phyloP scores from a whole-genome alignment of 2,113 vertebrate genomes.

The Myotis lucifugus region DNA sequence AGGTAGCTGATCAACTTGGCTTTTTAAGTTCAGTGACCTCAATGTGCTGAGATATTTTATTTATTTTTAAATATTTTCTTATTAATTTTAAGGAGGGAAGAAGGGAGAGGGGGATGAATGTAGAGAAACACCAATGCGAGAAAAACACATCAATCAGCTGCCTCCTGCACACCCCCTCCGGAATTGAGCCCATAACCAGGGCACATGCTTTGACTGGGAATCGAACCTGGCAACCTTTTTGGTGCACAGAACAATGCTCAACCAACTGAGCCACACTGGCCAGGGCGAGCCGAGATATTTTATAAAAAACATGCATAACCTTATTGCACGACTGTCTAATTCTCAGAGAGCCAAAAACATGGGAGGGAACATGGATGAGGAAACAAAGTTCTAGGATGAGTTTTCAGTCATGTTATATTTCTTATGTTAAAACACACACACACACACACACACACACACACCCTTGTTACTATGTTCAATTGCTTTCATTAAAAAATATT shows the following conservation, averaged over 20 bases:
- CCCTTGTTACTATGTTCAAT: neutral
- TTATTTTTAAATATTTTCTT: too few species aligned
- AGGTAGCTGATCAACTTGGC: neutral
- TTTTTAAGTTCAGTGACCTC: neutral
- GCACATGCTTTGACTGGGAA: too few species aligned
- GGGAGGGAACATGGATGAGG: neutral
- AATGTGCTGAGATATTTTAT: neutral
- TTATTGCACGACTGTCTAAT: neutral
- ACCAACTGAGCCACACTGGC: too few species aligned
- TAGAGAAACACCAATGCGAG: too few species aligned
- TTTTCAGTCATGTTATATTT: neutral
- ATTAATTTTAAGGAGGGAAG: too few species aligned
- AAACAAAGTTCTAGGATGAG: neutral
- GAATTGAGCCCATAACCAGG: too few species aligned
- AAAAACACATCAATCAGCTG: too few species aligned
- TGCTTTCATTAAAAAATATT: conserved; percentile 26
- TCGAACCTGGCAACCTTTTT: too few species aligned
- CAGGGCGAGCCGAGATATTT: neutral
- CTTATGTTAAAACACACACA: neutral
- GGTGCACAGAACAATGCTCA: too few species aligned
- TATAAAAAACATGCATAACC: neutral
- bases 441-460: neutral
- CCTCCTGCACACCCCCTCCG: too few species aligned
- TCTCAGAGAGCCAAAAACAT: neutral
- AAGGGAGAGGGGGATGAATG: too few species aligned